Conservation (phyloP, 2,113 vertebrate species). For the Rhinopithecus roxellana region DNA sequence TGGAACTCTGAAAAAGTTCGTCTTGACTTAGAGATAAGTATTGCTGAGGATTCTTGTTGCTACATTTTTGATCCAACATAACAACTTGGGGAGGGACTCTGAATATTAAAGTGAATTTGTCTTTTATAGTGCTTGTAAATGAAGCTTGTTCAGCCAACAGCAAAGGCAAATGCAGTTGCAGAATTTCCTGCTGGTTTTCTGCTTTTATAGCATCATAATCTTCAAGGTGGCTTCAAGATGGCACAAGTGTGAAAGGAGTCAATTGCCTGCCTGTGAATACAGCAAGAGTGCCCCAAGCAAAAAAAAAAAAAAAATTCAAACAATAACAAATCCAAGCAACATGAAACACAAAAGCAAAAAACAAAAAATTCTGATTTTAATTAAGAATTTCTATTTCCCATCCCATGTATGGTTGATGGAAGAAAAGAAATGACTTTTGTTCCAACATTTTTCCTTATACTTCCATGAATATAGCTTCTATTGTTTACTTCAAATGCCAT, state of each 20-base stretch:
- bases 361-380: neutral
- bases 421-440: neutral
- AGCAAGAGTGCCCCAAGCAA: neutral
- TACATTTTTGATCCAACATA: neutral
- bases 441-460: neutral
- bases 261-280: neutral
- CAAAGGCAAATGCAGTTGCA: neutral
- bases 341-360: neutral
- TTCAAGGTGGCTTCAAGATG: slow-evolving; percentile 13
- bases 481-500: neutral
- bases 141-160: neutral
- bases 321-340: neutral
- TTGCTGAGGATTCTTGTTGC: neutral
- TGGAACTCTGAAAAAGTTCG: neutral
- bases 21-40: neutral
- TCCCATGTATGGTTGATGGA: neutral
- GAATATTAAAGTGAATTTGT: slow-evolving; percentile 22
- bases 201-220: neutral
- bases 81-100: neutral
- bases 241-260: neutral
- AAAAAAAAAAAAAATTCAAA: neutral
- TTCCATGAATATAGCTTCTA: slow-evolving; percentile 1
- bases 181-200: neutral
- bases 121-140: neutral
- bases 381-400: slow-evolving; percentile 20